Evolutionary conservation across 2,888 invertebrate species (phyloP).

Genomic region (Acanthoscelides obtectus): DNA sequence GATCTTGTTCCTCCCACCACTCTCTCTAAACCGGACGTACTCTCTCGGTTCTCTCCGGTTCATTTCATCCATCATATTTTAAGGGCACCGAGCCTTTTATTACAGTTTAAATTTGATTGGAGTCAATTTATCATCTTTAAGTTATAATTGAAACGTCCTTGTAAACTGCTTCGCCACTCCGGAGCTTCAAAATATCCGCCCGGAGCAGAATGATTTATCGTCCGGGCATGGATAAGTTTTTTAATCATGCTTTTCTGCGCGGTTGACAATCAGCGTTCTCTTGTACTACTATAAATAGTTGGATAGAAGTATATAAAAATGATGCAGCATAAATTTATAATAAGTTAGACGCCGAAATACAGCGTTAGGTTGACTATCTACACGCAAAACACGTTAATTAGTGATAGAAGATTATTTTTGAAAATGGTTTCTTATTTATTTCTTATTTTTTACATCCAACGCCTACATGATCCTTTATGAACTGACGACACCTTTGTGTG

Average conservation of each 20-base stretch:
- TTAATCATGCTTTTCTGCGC: slow-evolving; percentile 21
- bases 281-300: too few relatives aligned
- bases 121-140: slow-evolving; percentile 32
- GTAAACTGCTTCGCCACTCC: slow-evolving; percentile 30
- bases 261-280: slow-evolving; percentile 25
- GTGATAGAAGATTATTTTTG: too few relatives aligned
- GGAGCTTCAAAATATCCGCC: slow-evolving; percentile 29
- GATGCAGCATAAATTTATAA: too few relatives aligned
- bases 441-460: too few relatives aligned
- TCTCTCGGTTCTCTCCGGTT: slow-evolving; percentile 17
- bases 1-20: slow-evolving; percentile 16
- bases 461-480: too few relatives aligned
- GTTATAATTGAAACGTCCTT: slow-evolving; percentile 31
- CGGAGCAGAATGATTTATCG: slow-evolving; percentile 30
- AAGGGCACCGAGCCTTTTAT: slow-evolving; percentile 24
- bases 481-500: too few relatives aligned
- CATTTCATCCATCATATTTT: slow-evolving; percentile 25
- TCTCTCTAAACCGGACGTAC: too few relatives aligned
- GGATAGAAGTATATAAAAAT: too few relatives aligned
- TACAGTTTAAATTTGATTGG: slow-evolving; percentile 28
- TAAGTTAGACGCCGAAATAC: too few relatives aligned
- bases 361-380: too few relatives aligned
- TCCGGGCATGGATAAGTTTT: slow-evolving; percentile 25
- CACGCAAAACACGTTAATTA: too few relatives aligned
- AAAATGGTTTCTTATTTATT: too few relatives aligned